phyloP scores from a whole-genome alignment of 2,888 invertebrate genomes.

The Pristionchus mayeri region DNA sequence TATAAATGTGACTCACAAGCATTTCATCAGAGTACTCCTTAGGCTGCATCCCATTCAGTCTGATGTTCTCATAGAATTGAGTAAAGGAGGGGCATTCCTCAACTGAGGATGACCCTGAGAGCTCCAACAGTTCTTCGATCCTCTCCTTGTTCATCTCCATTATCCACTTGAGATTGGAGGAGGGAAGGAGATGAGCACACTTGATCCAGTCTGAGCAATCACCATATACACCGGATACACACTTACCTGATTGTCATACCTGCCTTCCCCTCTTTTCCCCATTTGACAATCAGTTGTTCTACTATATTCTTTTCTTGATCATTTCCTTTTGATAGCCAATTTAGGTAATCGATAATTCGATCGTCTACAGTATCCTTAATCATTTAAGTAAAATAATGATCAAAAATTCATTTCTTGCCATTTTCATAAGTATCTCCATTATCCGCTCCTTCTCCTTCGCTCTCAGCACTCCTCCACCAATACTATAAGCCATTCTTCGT shows the following conservation, averaged over 20 bases:
- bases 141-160: not conserved
- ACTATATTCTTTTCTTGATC: not conserved
- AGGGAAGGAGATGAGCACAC: not conserved
- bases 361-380: slow-evolving; percentile 28
- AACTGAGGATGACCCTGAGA: slow-evolving; percentile 28
- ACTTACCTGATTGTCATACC: not conserved
- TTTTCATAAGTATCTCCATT: not conserved
- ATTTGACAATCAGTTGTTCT: not conserved
- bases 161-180: not conserved
- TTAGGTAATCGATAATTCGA: not conserved
- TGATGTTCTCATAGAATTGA: slow-evolving; percentile 19
- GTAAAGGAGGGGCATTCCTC: slow-evolving; percentile 39
- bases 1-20: slow-evolving; percentile 18
- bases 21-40: slow-evolving; percentile 40
- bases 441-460: not conserved
- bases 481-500: slow-evolving; percentile 11
- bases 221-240: not conserved
- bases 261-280: not conserved
- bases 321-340: not conserved
- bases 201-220: slow-evolving; percentile 42
- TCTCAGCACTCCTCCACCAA: slow-evolving; percentile 14
- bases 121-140: slow-evolving; percentile 4
- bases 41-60: not conserved
- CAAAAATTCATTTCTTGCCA: not conserved
- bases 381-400: not conserved